Percentiles rank a stretch among this genome's conserved stretches.
Evolutionary conservation across 2,113 vertebrate genomes (phyloP).

Genomic region (Corythaeola cristata): DNA sequence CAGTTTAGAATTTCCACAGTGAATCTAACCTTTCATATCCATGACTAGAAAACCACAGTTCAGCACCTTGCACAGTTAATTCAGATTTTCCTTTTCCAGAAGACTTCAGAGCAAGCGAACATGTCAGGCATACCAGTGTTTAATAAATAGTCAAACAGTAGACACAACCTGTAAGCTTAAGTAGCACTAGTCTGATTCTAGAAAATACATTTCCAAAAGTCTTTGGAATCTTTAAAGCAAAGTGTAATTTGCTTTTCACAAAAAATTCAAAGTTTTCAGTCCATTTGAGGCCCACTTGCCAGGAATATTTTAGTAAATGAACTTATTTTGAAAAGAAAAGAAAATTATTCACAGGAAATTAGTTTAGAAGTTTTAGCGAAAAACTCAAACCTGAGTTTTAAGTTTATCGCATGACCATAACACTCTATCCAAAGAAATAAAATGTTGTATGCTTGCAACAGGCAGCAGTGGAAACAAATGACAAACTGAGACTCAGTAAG

Average conservation of each 20-base stretch:
- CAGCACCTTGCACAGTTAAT: neutral
- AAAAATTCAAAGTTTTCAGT: neutral
- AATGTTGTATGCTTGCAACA: neutral
- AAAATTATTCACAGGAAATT: neutral
- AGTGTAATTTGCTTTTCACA: neutral
- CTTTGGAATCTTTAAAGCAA: neutral
- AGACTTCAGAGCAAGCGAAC: neutral
- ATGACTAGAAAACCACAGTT: neutral
- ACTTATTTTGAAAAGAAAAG: neutral
- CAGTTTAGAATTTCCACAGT: neutral
- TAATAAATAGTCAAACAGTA: neutral
- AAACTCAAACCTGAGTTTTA: neutral
- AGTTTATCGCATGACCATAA: neutral
- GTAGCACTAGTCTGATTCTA: neutral
- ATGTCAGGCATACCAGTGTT: neutral
- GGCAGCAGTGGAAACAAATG: neutral
- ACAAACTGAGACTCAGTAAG: neutral
- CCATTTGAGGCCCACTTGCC: neutral
- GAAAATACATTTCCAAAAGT: neutral
- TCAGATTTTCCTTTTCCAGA: neutral
- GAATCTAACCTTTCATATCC: neutral
- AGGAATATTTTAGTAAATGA: neutral
- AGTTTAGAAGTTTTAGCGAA: neutral
- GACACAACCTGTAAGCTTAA: neutral
- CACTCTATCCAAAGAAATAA: neutral